Evolutionary conservation across 2,888 invertebrate genomes (phyloP).

Genomic region (Lithodes maja): DNA sequence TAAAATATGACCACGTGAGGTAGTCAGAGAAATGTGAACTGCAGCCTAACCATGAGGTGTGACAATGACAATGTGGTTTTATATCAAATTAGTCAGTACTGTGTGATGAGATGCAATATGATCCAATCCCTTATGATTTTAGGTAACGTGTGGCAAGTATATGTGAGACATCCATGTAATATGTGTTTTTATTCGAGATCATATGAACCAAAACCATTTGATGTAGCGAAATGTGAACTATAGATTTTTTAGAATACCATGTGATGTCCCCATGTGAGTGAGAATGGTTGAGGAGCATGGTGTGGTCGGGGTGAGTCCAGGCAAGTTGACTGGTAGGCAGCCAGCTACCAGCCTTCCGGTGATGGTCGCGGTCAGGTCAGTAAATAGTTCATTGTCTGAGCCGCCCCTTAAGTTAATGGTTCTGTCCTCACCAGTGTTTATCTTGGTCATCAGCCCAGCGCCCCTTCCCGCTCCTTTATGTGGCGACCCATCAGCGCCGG

Average conservation of each 20-base stretch:
- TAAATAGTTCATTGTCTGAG: conserved; percentile 52
- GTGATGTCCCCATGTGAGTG: no score
- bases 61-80: not conserved
- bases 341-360: conserved; percentile 16
- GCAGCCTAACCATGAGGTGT: not conserved
- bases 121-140: not conserved
- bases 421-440: conserved; percentile 44
- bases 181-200: not conserved
- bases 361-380: not conserved
- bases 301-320: not conserved
- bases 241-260: no score
- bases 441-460: conserved; percentile 18
- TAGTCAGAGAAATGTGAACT: no score
- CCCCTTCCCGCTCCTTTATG: conserved; percentile 1
- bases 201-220: not conserved
- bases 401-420: conserved; percentile 47
- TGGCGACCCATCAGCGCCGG: not conserved
- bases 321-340: not conserved
- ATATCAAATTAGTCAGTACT: not conserved
- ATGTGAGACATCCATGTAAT: not conserved
- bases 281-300: no score
- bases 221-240: not conserved
- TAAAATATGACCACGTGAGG: not conserved
- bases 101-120: not conserved
- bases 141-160: not conserved